Evolutionary conservation across 2,888 invertebrate genomes (phyloP).

Genomic region (Ennomos quercinarius): DNA sequence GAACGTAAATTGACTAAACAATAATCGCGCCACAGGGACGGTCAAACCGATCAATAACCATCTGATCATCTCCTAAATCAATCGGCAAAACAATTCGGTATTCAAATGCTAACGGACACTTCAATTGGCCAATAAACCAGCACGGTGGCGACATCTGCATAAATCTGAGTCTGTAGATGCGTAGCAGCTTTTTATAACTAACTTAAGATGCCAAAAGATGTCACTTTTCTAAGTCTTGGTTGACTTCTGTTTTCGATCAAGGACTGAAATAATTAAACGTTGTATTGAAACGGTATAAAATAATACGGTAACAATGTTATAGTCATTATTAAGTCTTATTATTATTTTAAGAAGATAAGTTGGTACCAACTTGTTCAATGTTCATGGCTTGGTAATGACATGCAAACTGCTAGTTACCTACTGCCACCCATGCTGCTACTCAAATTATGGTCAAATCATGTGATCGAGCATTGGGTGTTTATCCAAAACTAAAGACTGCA

Average conservation of each 20-base stretch:
- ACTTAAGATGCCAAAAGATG: not conserved
- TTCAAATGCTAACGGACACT: conserved; percentile 54
- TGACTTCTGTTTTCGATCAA: not conserved
- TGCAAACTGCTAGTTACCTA: no score
- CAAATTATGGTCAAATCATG: no score
- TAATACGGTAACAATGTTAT: no score
- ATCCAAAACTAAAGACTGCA: no score
- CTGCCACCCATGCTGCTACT: no score
- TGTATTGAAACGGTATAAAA: no score
- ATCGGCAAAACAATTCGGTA: conserved; percentile 46
- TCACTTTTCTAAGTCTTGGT: not conserved
- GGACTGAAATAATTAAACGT: not conserved
- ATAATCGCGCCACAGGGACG: conserved; percentile 26
- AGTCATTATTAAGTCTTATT: no score
- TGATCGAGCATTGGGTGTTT: no score
- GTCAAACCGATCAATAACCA: conserved; percentile 39
- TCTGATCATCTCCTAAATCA: conserved; percentile 42
- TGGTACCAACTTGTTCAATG: no score
- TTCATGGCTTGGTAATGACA: no score
- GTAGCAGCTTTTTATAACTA: conserved; percentile 55
- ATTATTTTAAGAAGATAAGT: no score
- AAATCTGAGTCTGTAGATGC: conserved; percentile 51
- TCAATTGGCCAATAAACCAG: conserved; percentile 64
- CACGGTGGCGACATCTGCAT: conserved; percentile 58
- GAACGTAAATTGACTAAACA: conserved; percentile 30